Percentiles rank a stretch among this genome's conserved stretches.
Conservation (phyloP, 2,888 invertebrate species). For the Sarcophaga variegata region DNA sequence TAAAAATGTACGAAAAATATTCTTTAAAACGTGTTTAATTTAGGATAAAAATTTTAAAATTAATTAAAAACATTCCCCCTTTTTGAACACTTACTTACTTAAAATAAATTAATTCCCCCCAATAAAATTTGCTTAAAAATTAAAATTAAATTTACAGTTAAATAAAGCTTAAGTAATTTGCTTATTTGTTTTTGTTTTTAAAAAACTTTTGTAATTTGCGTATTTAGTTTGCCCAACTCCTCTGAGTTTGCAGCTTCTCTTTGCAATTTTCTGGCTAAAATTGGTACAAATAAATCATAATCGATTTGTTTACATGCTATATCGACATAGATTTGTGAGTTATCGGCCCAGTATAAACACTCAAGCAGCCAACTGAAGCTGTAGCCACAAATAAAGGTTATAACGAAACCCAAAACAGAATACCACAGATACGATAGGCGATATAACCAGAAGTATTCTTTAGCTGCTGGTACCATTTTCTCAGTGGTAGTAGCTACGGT, state of each 20-base stretch:
- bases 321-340: constrained; percentile 77
- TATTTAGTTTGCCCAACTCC: constrained; percentile 73
- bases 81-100: no score
- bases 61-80: not conserved
- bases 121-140: not conserved
- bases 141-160: not conserved
- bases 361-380: constrained; percentile 82
- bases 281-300: constrained; percentile 84
- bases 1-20: not conserved
- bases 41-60: not conserved
- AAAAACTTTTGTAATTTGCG: not conserved
- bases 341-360: constrained; percentile 77
- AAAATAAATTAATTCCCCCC: no score
- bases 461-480: constrained; percentile 40
- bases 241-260: constrained; percentile 63
- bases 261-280: constrained; percentile 82
- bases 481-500: constrained; percentile 22
- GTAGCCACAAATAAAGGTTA: constrained; percentile 83
- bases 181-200: not conserved
- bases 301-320: constrained; percentile 81
- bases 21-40: no score
- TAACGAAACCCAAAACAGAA: constrained; percentile 83
- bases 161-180: not conserved
- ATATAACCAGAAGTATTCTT: constrained; percentile 83
- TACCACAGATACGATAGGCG: constrained; percentile 89